Evolutionary conservation across 2,797 vertebrate genomes (phyloP).

Genomic region (Tragopan temminckii): DNA sequence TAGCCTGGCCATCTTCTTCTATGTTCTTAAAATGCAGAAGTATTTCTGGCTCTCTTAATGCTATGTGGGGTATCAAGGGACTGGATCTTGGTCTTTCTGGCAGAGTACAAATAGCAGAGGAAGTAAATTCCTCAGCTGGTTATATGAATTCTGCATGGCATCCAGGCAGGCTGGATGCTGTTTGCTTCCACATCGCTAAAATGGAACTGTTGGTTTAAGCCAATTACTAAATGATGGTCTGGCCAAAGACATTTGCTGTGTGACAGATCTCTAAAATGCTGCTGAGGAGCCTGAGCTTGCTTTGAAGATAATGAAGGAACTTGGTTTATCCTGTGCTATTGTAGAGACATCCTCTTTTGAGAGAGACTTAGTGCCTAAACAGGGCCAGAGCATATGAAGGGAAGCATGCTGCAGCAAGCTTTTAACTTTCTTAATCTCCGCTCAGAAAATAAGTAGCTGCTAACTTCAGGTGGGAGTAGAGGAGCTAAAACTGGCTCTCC

Average conservation of each 20-base stretch:
- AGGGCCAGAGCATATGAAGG: neutral
- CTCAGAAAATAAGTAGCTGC: neutral
- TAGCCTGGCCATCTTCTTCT: neutral
- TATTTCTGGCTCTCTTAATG: neutral
- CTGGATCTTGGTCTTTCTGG: neutral
- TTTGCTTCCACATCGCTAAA: rapidly evolving
- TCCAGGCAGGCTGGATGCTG: rapidly evolving
- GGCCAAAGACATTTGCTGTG: neutral
- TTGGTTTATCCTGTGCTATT: neutral
- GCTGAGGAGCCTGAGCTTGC: neutral
- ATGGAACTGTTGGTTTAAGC: neutral
- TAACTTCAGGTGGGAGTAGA: rapidly evolving
- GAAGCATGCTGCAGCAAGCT: neutral
- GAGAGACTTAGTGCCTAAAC: neutral
- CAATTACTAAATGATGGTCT: neutral
- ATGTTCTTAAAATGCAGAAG: neutral
- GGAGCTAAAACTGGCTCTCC: neutral
- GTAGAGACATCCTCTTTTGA: neutral
- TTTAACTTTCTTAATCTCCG: neutral
- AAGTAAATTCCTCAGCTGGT: neutral
- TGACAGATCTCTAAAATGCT: neutral
- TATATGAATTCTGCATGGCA: rapidly evolving
- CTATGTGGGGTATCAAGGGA: rapidly evolving
- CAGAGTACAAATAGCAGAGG: neutral
- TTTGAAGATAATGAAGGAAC: neutral